A percentile compares a stretch with the other conserved stretches of the same genome.
Evolutionary conservation across 2,888 invertebrate species (phyloP).

Genomic region (Epirrhoe tristata): DNA sequence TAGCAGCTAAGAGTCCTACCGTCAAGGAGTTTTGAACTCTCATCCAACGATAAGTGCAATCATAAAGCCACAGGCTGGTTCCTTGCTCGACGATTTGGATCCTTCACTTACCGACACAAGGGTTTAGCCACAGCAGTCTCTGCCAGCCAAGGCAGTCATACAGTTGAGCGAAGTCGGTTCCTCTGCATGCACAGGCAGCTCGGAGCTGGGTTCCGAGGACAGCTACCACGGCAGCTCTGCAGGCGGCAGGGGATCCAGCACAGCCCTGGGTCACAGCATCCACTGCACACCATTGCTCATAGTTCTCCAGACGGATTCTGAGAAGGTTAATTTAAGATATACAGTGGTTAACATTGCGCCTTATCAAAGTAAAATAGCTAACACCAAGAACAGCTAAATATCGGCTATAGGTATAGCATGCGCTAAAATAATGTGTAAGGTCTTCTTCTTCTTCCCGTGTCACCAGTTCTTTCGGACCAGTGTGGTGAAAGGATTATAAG

Average conservation of each 20-base stretch:
- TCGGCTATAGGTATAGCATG: no score
- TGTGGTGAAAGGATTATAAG: no score
- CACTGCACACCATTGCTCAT: slow-evolving; percentile 96
- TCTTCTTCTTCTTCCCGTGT: no score
- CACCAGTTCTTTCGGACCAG: no score
- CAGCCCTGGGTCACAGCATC: slow-evolving; percentile 96
- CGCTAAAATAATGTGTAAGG: no score
- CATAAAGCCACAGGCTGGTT: no score
- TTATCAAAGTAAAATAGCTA: no score
- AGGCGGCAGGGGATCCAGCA: slow-evolving; percentile 93
- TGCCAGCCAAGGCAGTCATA: slow-evolving; percentile 97
- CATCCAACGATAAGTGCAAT: no score
- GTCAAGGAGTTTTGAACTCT: no score
- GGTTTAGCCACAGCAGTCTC: slow-evolving; percentile 95
- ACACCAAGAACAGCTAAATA: no score
- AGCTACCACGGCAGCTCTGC: slow-evolving; percentile 93
- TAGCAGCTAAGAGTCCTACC: background rate
- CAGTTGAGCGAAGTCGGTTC: slow-evolving; percentile 92
- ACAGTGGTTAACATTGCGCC: no score
- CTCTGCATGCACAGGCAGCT: slow-evolving; percentile 95
- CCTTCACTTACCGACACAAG: slow-evolving; percentile 94
- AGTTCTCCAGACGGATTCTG: slow-evolving; percentile 93
- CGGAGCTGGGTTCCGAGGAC: slow-evolving; percentile 95
- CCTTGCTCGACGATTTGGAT: background rate
- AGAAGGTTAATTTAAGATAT: background rate